Base-by-base conservation (phyloP, 2,113 vertebrate species). In the Nesogale talazaci region DNA sequence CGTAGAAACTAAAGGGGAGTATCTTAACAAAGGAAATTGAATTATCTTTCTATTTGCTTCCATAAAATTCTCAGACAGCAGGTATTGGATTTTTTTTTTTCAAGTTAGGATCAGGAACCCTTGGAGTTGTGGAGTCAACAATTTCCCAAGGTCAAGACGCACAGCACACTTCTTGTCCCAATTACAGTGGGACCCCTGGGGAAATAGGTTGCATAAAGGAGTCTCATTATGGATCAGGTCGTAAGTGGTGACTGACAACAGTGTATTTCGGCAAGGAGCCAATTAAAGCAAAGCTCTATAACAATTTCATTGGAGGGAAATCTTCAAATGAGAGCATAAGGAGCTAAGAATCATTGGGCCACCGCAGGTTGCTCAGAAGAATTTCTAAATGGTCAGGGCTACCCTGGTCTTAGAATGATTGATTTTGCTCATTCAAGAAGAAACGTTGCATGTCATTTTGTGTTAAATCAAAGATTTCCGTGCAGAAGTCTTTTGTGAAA, bases 381-480 rank as follows among this genome's bases (percentile, higher is more conserved):
- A 16, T 19, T 61, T 61, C 3, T 61, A 61, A 61, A n/a, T 1
- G 34, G 36, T 82, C 34, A 83, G 56, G 23, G 46, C 6, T 40
- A 31, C 11, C 46, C 14, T 67, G 36, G n/a, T 75, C 76, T 57
- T 2, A 76, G 57, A 46, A 42, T 61, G 76, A 36, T 6, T 65
- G 29, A 61, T 59, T 88, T 91, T 75, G 40, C 34, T 84, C 2
- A 56, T 82, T 82, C 29, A 80, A 81, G 36, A 81, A 74, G 69
- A 87, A 82, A 81, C 63, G 25, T 56, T 75, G 63, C 25, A 57
- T 63, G 6, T 42, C 31, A 70, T 75, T 82, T 89, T 82, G 16
- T 82, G 16, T 95, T 74, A 87, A 91, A 78, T 31, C 56, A 75
- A 84, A 78, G 38, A 69, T 52, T 78, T 46, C 25, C 76, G 75